Percentiles rank a stretch among this genome's conserved stretches.
These are phyloP conservation scores for Amiota minor DNA, from an alignment of 2,888 invertebrate species.

Conservation along the genomic window DNA sequence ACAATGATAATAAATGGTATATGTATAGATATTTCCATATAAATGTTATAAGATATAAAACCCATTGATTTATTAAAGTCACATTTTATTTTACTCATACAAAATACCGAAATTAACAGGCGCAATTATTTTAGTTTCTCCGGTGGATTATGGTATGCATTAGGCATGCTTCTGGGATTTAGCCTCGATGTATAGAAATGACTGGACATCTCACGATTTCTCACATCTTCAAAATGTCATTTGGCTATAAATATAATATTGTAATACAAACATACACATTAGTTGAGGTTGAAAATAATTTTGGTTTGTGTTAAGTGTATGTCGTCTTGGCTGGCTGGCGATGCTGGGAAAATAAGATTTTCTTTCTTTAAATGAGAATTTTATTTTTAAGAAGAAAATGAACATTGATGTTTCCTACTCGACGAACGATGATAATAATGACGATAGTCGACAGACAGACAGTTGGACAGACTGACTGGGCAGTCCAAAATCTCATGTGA, in stretches of 20 bases:
- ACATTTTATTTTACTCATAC: not conserved
- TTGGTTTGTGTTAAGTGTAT: constrained; percentile 13
- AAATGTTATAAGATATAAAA: no score
- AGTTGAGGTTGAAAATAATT: constrained; percentile 24
- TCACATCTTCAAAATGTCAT: constrained; percentile 23
- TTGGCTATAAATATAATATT: constrained; percentile 23
- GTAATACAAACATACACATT: not conserved
- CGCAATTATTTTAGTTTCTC: constrained; percentile 6
- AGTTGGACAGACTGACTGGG: constrained; percentile 40
- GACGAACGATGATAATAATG: no score
- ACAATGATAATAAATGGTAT: no score
- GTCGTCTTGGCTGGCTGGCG: not conserved
- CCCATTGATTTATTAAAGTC: no score
- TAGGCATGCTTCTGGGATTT: constrained; percentile 12
- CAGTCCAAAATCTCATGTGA: no score
- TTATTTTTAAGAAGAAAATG: constrained; percentile 42
- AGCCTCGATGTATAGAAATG: constrained; percentile 20
- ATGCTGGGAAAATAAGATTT: constrained; percentile 9
- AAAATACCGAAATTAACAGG: not conserved
- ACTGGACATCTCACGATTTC: constrained; percentile 15
- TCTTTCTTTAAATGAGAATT: constrained; percentile 61
- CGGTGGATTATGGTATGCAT: constrained; percentile 5
- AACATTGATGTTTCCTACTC: constrained; percentile 38
- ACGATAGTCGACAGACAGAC: constrained; percentile 37
- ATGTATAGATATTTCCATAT: no score